Evolutionary conservation across 2,888 invertebrate species (phyloP).

Genomic region (Nemotelus pantherinus): DNA sequence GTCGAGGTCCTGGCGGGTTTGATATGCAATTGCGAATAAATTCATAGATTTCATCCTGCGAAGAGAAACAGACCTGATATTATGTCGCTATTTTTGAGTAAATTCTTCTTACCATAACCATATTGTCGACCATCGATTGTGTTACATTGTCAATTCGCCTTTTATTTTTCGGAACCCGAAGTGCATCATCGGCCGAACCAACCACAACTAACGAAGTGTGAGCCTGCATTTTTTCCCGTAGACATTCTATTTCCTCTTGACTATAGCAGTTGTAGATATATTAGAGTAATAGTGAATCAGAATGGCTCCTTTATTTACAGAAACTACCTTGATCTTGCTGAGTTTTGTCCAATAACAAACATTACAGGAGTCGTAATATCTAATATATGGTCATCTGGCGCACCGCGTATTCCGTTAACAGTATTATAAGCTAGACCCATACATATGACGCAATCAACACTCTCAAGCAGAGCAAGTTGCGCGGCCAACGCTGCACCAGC

Average conservation of each 20-base stretch:
- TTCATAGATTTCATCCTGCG: constrained; percentile 73
- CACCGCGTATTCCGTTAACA: constrained; percentile 77
- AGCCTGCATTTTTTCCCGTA: constrained; percentile 79
- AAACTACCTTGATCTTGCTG: constrained; percentile 69
- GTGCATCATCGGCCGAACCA: constrained; percentile 80
- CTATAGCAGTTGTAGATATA: constrained; percentile 62
- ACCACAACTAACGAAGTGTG: constrained; percentile 81
- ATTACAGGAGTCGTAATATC: constrained; percentile 78
- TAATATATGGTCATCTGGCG: constrained; percentile 78
- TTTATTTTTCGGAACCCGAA: constrained; percentile 76
- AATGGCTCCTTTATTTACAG: neutral
- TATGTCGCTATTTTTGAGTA: too few species aligned
- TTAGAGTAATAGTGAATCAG: neutral
- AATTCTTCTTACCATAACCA: constrained; percentile 69
- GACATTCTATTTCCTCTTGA: constrained; percentile 79
- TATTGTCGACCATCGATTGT: constrained; percentile 81
- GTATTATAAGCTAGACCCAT: constrained; percentile 82
- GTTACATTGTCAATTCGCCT: constrained; percentile 79
- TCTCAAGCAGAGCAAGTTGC: constrained; percentile 78
- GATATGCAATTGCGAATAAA: constrained; percentile 71
- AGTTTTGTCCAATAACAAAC: constrained; percentile 82
- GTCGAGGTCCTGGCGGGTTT: constrained; percentile 67
- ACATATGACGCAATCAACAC: constrained; percentile 78
- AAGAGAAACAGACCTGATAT: neutral
- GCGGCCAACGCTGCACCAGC: constrained; percentile 79